Evolutionary conservation across 2,888 invertebrate genomes (phyloP), one percentile per base, ranked within the genome.

Genomic region (Hedya salicella): DNA sequence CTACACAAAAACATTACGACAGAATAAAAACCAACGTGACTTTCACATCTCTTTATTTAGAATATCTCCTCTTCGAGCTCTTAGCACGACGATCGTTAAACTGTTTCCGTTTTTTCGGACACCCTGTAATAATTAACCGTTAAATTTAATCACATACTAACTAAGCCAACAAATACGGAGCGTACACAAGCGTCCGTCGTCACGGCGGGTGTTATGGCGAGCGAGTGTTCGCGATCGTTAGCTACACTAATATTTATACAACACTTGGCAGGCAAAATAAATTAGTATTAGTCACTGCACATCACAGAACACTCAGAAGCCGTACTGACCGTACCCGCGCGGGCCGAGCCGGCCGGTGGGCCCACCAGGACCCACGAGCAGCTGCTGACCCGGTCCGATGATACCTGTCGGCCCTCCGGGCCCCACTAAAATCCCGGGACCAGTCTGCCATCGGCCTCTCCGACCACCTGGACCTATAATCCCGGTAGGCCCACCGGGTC

Each of bases 321-420:
- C 93, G 60, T 92, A 94, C 69, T 71, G 71, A 54, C 68, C 77
- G 32, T 76, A 84, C 67, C 77, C 73, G 49, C 78, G 78, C 0
- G 88, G 86, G 3, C 91, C 87, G 63, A 87, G 82, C 11, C 73
- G 74, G 2, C 89, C 90, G 0, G 86, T 85, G 19, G 89, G 89
- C 1, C 91, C 91, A 0, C 92, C 93, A 0, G 93, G 93, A 1
- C 93, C 94, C 4, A 90, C 90, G 14, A 93, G 75, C n/a, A 94
- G 76, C 16, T 68, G 54, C 83, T 92, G 75, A 9, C 75, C 75
- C 53, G 77, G 74, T 30, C 74, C 80, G 61, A 77, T 79, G 36
- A 82, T 77, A 39, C 91, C 92, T 0, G 88, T 87, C 3, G 92
- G 89, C 32, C 92, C 91, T 1, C 87, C 89, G 2, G 91, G 92